Percentiles rank a stretch among this genome's conserved stretches.
Evolutionary conservation across 1,140 invertebrate genomes (phyloP).

Genomic region (Brachionus manjavacas): DNA sequence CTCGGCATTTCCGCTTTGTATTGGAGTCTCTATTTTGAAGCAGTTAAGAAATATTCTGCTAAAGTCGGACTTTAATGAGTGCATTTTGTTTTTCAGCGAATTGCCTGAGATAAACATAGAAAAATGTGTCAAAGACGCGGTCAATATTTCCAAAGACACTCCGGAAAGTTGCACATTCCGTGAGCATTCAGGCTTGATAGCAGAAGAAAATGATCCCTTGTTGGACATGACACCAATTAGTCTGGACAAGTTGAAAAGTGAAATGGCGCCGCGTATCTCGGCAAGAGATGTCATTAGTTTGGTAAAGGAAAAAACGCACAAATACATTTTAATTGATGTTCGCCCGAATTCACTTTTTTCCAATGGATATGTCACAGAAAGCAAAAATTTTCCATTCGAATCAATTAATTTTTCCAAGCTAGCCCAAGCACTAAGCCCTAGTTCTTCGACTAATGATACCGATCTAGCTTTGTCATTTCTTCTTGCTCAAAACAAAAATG

Average conservation of each 20-base stretch:
- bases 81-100: slow-evolving; percentile 91
- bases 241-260: slow-evolving; percentile 65
- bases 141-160: slow-evolving; percentile 75
- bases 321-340: slow-evolving; percentile 68
- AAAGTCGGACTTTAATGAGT: slow-evolving; percentile 89
- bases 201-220: not conserved
- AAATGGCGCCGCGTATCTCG: slow-evolving; percentile 75
- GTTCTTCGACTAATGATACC: not conserved
- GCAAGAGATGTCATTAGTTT: slow-evolving; percentile 74
- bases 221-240: slow-evolving; percentile 65
- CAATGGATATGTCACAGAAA: slow-evolving; percentile 42
- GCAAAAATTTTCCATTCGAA: slow-evolving; percentile 28
- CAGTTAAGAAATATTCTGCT: slow-evolving; percentile 79
- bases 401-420: slow-evolving; percentile 9
- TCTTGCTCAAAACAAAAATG: not conserved
- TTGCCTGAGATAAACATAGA: slow-evolving; percentile 94
- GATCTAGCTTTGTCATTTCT: not conserved
- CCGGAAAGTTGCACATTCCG: slow-evolving; percentile 80
- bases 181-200: slow-evolving; percentile 63
- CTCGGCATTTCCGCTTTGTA: slow-evolving; percentile 85
- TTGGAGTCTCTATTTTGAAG: slow-evolving; percentile 84
- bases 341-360: slow-evolving; percentile 67
- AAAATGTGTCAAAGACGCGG: slow-evolving; percentile 79
- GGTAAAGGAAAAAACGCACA: slow-evolving; percentile 44
- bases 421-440: not conserved